Conservation (phyloP, 2,888 invertebrate species). For the Sussaba pulchella region DNA sequence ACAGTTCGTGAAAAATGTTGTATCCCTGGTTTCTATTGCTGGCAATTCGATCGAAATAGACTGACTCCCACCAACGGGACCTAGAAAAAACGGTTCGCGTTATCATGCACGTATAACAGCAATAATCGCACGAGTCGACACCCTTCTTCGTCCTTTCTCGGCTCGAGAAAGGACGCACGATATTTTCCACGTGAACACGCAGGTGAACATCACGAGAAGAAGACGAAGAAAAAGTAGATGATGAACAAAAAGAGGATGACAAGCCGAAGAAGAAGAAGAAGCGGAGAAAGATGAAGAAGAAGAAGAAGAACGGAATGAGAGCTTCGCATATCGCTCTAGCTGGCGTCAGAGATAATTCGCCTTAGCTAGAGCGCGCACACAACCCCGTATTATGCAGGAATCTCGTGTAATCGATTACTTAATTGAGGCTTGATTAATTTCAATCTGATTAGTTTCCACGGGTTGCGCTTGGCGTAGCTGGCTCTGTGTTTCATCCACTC, state of each 20-base stretch:
- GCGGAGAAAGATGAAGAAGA: not conserved
- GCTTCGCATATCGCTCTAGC: slow-evolving; percentile 42
- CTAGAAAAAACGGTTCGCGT: no score
- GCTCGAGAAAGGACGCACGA: not conserved
- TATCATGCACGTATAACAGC: not conserved
- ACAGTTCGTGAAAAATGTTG: no score
- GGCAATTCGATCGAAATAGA: no score
- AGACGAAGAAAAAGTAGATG: slow-evolving; percentile 3
- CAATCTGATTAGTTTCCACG: slow-evolving; percentile 67
- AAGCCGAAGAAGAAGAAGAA: slow-evolving; percentile 4
- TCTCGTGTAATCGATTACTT: slow-evolving; percentile 72
- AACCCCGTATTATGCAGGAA: slow-evolving; percentile 71
- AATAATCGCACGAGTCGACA: slow-evolving; percentile 10
- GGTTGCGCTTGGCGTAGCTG: slow-evolving; percentile 56
- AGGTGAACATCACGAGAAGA: not conserved
- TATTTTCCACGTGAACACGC: slow-evolving; percentile 17
- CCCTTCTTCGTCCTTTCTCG: not conserved
- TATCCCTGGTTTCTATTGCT: no score
- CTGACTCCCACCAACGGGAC: no score
- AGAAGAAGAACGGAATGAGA: slow-evolving; percentile 18
- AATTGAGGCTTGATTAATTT: slow-evolving; percentile 73
- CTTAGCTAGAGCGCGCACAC: slow-evolving; percentile 20
- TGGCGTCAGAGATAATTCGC: slow-evolving; percentile 28
- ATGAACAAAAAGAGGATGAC: not conserved
- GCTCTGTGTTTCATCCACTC: slow-evolving; percentile 23